Percentiles rank a stretch among this genome's conserved stretches.
These are phyloP conservation scores for Bergia puertoricense DNA, from an alignment of 92 coral and sea anemone species.

Conservation along the genomic window DNA sequence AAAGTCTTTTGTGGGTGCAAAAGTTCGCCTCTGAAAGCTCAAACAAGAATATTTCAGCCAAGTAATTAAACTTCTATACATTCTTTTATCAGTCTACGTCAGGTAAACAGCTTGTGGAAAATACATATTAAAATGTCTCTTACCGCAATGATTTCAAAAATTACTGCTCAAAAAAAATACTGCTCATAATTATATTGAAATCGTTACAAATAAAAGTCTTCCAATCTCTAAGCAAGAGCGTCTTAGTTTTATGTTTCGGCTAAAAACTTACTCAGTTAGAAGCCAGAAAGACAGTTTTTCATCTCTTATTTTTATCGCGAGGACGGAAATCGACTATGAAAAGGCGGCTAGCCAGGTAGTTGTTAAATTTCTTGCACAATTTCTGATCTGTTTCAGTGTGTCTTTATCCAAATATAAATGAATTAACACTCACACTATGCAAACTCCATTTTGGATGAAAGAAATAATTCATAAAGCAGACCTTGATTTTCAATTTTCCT, in stretches of 20 bases:
- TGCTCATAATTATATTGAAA: background rate
- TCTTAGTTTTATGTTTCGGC: no score
- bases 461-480: background rate
- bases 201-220: background rate
- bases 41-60: slow-evolving; percentile 2
- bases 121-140: background rate
- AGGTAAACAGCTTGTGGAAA: background rate
- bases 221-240: background rate
- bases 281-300: background rate
- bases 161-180: background rate
- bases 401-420: background rate
- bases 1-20: slow-evolving; percentile 30
- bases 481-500: background rate
- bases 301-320: background rate
- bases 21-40: background rate
- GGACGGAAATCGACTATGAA: background rate
- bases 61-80: background rate
- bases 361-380: background rate
- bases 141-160: background rate
- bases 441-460: background rate
- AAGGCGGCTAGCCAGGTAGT: background rate
- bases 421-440: background rate
- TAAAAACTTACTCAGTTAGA: background rate
- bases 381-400: background rate
- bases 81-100: background rate